Evolutionary conservation across 2,888 invertebrate species (phyloP).

Genomic region (Ectobius pallidus): DNA sequence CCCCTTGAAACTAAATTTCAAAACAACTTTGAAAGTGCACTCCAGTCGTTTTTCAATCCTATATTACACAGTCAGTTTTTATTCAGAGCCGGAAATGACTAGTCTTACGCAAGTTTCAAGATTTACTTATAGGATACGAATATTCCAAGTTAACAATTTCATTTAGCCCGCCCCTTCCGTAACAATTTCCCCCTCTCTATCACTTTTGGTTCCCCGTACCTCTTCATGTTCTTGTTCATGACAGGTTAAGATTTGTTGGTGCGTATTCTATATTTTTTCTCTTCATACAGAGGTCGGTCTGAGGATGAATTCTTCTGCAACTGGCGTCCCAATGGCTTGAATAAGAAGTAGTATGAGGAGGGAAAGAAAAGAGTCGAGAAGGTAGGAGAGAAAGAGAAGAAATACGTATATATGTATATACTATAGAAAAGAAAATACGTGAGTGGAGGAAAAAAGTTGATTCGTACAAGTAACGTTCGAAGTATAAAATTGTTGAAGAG

Average conservation of each 20-base stretch:
- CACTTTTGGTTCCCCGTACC: neutral
- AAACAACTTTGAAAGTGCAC: too few species aligned
- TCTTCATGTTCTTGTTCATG: constrained; percentile 9
- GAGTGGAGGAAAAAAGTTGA: neutral
- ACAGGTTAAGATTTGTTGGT: constrained; percentile 21
- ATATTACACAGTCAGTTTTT: neutral
- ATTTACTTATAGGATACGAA: neutral
- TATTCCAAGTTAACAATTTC: neutral
- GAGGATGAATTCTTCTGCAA: constrained; percentile 24
- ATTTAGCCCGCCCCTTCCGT: neutral
- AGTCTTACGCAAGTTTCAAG: neutral
- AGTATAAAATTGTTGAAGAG: constrained; percentile 21
- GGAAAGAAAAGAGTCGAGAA: neutral
- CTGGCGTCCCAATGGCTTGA: constrained; percentile 35
- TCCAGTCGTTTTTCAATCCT: too few species aligned
- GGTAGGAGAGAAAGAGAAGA: neutral
- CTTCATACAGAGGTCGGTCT: neutral
- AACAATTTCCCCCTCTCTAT: too few species aligned
- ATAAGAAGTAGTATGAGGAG: constrained; percentile 10
- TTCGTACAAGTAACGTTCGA: constrained; percentile 1
- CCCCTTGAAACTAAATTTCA: too few species aligned
- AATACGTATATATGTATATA: neutral
- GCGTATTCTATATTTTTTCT: neutral
- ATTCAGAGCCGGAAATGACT: neutral
- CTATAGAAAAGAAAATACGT: neutral